These are phyloP conservation scores for Parnassius apollo DNA, from an alignment of 2,888 invertebrate genomes.

Conservation along the genomic window DNA sequence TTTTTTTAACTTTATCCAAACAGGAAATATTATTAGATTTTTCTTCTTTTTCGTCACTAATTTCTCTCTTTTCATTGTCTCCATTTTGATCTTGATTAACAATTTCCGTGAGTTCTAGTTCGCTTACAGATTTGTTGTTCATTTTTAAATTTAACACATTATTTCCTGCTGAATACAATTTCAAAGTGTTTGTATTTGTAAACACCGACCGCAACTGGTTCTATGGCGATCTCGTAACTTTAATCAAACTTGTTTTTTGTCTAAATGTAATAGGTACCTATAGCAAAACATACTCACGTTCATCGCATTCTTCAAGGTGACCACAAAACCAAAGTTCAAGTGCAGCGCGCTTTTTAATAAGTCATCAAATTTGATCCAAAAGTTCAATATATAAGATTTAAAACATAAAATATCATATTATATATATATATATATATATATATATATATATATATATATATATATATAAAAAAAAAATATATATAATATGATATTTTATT, in stretches of 20 bases:
- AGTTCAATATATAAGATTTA: too few relatives aligned
- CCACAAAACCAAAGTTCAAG: conserved; percentile 33
- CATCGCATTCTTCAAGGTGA: conserved; percentile 34
- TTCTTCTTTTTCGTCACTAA: neutral
- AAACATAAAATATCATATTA: too few relatives aligned
- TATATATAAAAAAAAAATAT: too few relatives aligned
- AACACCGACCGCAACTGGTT: conserved; percentile 43
- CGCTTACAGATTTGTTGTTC: conserved; percentile 39
- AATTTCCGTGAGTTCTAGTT: conserved; percentile 35
- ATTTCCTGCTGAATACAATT: conserved; percentile 28
- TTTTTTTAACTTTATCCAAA: conserved; percentile 36
- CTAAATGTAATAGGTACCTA: conserved; percentile 29
- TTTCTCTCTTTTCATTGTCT: conserved; percentile 14
- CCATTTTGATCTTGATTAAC: conserved; percentile 25
- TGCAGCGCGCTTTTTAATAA: conserved; percentile 6
- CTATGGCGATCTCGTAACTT: conserved; percentile 32
- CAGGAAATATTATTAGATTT: conserved; percentile 17
- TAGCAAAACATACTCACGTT: conserved; percentile 27
- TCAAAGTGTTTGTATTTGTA: conserved; percentile 43
- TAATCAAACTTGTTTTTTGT: conserved; percentile 40
- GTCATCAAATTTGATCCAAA: neutral
- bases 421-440: too few relatives aligned
- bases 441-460: too few relatives aligned
- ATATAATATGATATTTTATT: too few relatives aligned
- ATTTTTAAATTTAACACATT: conserved; percentile 33